Evolutionary conservation across 2,113 vertebrate species (phyloP).

Genomic region (Martes martes): DNA sequence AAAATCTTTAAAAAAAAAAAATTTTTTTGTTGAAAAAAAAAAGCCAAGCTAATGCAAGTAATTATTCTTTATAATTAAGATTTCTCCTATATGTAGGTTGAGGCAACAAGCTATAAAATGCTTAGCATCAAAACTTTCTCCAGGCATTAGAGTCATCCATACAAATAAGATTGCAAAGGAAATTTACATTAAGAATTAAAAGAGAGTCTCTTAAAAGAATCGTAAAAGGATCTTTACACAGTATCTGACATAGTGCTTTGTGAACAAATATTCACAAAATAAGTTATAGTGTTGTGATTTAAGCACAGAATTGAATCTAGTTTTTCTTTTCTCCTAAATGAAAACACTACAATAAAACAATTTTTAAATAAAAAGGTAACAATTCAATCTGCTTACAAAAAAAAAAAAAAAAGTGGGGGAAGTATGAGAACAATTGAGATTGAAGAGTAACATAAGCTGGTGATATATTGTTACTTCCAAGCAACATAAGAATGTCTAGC

Average conservation of each 20-base stretch:
- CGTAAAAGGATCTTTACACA: background rate
- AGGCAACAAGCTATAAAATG: background rate
- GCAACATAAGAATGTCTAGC: background rate
- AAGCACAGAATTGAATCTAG: background rate
- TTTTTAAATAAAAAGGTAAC: constrained; percentile 4
- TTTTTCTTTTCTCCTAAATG: background rate
- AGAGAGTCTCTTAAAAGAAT: background rate
- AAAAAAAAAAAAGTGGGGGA: background rate
- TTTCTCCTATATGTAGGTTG: background rate
- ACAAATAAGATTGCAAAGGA: background rate
- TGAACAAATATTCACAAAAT: background rate
- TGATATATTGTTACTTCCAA: background rate
- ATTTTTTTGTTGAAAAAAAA: background rate
- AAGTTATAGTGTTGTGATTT: background rate
- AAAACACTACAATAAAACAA: background rate
- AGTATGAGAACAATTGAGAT: background rate
- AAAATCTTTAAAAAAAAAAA: too few relatives aligned
- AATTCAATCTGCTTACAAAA: background rate
- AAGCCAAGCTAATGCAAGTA: background rate
- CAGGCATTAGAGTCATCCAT: background rate
- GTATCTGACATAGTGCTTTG: background rate
- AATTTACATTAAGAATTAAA: background rate
- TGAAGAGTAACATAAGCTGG: background rate
- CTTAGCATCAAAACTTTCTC: background rate
- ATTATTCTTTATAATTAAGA: background rate